Conservation (phyloP, 2,888 invertebrate genomes). For the Diarsia brunnea region DNA sequence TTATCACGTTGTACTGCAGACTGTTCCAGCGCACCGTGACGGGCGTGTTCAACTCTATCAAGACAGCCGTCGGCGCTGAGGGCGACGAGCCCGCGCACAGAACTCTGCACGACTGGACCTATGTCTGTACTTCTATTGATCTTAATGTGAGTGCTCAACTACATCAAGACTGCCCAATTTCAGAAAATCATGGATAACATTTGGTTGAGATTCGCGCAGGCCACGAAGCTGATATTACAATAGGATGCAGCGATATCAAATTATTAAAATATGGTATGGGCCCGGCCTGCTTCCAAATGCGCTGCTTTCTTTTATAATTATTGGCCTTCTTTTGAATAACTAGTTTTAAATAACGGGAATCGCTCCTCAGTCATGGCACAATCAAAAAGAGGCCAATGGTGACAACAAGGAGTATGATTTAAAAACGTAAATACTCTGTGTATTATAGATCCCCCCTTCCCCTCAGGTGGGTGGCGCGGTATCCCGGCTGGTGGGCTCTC, state of each 20-base stretch:
- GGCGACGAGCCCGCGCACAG: conserved; percentile 75
- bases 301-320: too few relatives aligned
- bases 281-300: too few relatives aligned
- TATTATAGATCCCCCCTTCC: neutral
- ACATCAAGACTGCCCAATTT: too few relatives aligned
- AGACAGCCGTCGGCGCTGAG: conserved; percentile 91
- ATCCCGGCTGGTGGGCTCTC: conserved; percentile 88
- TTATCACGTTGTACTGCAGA: conserved; percentile 77
- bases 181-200: neutral
- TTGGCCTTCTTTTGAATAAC: too few relatives aligned
- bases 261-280: too few relatives aligned
- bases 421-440: neutral
- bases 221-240: neutral
- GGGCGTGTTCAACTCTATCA: conserved; percentile 94
- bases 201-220: neutral
- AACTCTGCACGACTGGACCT: conserved; percentile 83
- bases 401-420: neutral
- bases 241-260: too few relatives aligned
- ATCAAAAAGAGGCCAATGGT: neutral
- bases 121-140: conserved; percentile 80
- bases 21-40: conserved; percentile 94
- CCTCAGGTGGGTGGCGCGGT: conserved; percentile 84
- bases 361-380: neutral
- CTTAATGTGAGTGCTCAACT: conserved; percentile 67
- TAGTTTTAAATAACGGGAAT: too few relatives aligned